phyloP scores from a whole-genome alignment of 2,113 vertebrate species.

The Lasiurus cinereus region DNA sequence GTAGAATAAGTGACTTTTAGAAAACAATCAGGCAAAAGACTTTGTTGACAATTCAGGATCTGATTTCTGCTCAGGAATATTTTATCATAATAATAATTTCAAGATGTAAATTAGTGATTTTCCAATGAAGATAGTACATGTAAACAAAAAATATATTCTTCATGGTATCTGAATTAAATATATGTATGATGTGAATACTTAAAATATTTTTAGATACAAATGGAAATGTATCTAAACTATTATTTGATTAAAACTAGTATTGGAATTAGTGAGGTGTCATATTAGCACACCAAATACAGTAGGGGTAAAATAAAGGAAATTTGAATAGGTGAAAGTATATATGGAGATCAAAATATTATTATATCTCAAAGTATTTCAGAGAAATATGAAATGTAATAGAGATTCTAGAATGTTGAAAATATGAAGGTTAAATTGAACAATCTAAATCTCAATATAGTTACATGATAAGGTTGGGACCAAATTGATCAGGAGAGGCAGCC shows the following conservation, averaged over 20 bases:
- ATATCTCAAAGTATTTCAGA: not conserved
- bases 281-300: not conserved
- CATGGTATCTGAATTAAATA: slow-evolving; percentile 63
- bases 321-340: slow-evolving; percentile 36
- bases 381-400: slow-evolving; percentile 42
- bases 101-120: slow-evolving; percentile 68
- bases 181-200: slow-evolving; percentile 62
- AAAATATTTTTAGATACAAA: slow-evolving; percentile 66
- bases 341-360: slow-evolving; percentile 53
- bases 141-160: slow-evolving; percentile 71
- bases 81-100: slow-evolving; percentile 70
- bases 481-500: not conserved
- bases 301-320: slow-evolving; percentile 7
- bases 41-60: slow-evolving; percentile 47
- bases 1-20: not conserved
- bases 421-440: slow-evolving; percentile 3
- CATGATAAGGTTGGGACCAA: not conserved
- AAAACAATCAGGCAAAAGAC: slow-evolving; percentile 25
- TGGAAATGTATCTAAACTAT: slow-evolving; percentile 67
- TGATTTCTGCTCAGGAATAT: slow-evolving; percentile 65
- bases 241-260: slow-evolving; percentile 69
- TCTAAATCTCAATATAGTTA: not conserved
- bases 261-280: slow-evolving; percentile 48
- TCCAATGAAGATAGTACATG: slow-evolving; percentile 56
- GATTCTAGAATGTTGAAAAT: slow-evolving; percentile 51